Conservation (phyloP, 2,888 invertebrate genomes). For the Bembecia ichneumoniformis region DNA sequence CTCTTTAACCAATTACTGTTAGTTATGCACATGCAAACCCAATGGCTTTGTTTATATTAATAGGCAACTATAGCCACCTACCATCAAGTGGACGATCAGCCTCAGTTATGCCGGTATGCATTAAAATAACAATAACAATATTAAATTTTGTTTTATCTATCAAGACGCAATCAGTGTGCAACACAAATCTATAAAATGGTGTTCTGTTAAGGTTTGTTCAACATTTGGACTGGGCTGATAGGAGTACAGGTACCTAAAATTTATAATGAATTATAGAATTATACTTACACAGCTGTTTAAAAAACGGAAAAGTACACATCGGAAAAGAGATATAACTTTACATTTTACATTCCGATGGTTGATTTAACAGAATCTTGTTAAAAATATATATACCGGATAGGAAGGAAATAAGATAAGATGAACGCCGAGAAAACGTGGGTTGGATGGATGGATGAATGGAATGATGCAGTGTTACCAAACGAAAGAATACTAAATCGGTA, state of each 20-base stretch:
- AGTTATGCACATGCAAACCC: not conserved
- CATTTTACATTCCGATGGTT: constrained; percentile 53
- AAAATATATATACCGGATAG: constrained; percentile 57
- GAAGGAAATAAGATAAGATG: constrained; percentile 30
- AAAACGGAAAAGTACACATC: constrained; percentile 39
- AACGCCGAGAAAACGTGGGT: constrained; percentile 69
- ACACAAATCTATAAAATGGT: too few species aligned
- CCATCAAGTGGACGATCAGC: too few species aligned
- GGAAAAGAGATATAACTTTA: constrained; percentile 36
- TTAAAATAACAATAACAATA: too few species aligned
- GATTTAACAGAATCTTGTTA: constrained; percentile 34
- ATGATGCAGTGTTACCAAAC: too few species aligned
- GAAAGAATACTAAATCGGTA: too few species aligned
- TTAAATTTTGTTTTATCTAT: too few species aligned
- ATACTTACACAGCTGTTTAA: constrained; percentile 43
- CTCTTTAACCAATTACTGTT: too few species aligned
- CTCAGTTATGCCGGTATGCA: too few species aligned
- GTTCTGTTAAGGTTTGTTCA: too few species aligned
- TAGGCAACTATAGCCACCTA: constrained; percentile 1
- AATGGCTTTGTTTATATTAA: constrained; percentile 6
- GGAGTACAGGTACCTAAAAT: too few species aligned
- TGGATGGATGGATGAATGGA: constrained; percentile 13
- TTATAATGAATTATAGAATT: constrained; percentile 4
- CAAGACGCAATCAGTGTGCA: too few species aligned
- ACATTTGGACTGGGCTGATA: too few species aligned